Percentiles rank a stretch among this genome's conserved stretches.
Evolutionary conservation across 2,113 vertebrate species (phyloP).

Genomic region (Antechinus stuartii): DNA sequence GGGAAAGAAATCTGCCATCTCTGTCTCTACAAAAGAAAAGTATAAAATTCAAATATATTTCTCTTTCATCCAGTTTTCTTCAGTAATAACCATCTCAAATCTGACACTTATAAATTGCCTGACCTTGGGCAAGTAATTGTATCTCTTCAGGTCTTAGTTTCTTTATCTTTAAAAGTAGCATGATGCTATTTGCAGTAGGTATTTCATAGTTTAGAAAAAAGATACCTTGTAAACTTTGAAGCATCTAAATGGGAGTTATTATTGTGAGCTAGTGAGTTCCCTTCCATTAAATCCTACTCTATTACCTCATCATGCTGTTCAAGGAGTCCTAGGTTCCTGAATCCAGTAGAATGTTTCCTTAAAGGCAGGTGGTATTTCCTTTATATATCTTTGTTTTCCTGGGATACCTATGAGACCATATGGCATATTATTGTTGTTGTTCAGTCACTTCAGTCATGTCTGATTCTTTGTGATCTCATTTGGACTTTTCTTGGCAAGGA

Average conservation of each 20-base stretch:
- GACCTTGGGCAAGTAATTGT: neutral
- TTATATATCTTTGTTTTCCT: neutral
- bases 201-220: too few relatives aligned
- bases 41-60: neutral
- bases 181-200: too few relatives aligned
- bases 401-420: neutral
- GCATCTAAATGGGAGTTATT: neutral
- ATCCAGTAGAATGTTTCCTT: neutral
- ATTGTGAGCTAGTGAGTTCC: neutral
- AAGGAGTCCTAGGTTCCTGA: neutral
- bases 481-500: too few relatives aligned
- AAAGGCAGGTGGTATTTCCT: neutral
- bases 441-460: too few relatives aligned
- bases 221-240: too few relatives aligned
- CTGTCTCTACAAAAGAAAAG: neutral
- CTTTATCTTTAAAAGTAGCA: too few relatives aligned
- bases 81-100: neutral
- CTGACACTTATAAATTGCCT: neutral
- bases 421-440: neutral
- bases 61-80: neutral
- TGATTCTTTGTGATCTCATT: too few relatives aligned
- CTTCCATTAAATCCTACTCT: neutral
- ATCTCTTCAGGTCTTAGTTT: neutral
- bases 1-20: neutral
- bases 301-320: neutral